Evolutionary conservation across 2,888 invertebrate species (phyloP).

Genomic region (Galeruca laticollis): DNA sequence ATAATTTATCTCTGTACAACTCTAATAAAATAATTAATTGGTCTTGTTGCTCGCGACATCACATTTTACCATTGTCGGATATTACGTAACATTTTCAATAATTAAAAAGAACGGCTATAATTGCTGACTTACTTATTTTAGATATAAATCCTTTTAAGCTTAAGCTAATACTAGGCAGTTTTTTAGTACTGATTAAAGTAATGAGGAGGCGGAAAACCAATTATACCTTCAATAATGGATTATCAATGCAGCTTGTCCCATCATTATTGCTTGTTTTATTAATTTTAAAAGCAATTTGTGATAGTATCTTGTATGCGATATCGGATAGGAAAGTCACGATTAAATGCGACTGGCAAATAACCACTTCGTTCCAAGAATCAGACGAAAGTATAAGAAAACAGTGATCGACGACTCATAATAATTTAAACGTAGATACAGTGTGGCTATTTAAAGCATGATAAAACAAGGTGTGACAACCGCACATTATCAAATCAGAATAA

Average conservation of each 20-base stretch:
- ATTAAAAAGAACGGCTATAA: not conserved
- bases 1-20: not conserved
- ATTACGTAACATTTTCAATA: not conserved
- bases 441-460: too few relatives aligned
- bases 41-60: not conserved
- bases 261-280: constrained; percentile 34
- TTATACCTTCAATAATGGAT: constrained; percentile 49
- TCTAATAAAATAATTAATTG: constrained; percentile 3
- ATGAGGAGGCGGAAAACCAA: constrained; percentile 53
- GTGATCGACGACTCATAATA: too few relatives aligned
- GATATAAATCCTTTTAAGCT: constrained; percentile 31
- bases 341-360: not conserved
- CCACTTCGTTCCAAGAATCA: not conserved
- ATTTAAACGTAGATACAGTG: too few relatives aligned
- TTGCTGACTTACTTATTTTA: not conserved
- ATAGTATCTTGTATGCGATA: constrained; percentile 23
- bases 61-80: not conserved
- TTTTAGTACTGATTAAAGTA: constrained; percentile 46
- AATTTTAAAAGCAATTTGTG: constrained; percentile 29
- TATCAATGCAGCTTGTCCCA: constrained; percentile 40
- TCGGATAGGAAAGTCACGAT: constrained; percentile 32
- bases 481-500: too few relatives aligned
- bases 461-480: too few relatives aligned
- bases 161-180: constrained; percentile 36
- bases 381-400: too few relatives aligned